Evolutionary conservation across 2,797 vertebrate genomes (phyloP).

Genomic region (Cyclopterus lumpus): DNA sequence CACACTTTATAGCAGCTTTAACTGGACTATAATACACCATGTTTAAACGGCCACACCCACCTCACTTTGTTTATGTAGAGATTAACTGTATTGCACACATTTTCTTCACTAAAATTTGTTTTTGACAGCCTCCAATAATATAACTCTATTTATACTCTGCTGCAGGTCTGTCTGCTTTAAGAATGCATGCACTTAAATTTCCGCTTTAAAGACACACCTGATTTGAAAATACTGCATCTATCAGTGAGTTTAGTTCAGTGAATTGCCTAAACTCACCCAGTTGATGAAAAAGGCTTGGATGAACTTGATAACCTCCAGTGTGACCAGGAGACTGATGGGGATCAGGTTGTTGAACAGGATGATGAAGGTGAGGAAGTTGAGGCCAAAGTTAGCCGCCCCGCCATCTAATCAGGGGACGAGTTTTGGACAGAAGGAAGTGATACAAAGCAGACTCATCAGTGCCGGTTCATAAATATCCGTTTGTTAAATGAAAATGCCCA

Average conservation of each 20-base stretch:
- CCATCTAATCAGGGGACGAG: constrained; percentile 86
- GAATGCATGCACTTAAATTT: not conserved
- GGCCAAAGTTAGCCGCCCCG: constrained; percentile 97
- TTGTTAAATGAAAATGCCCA: constrained; percentile 72
- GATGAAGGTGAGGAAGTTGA: constrained; percentile 99
- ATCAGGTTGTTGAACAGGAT: constrained; percentile 99
- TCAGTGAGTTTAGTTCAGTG: not conserved
- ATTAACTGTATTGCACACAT: too few species aligned
- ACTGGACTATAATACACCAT: too few species aligned
- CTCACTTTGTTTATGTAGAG: too few species aligned
- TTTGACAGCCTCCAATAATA: too few species aligned
- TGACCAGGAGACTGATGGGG: constrained; percentile 98
- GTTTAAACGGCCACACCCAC: too few species aligned
- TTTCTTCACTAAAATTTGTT: too few species aligned
- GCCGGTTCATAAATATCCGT: constrained; percentile 32
- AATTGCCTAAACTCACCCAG: constrained; percentile 89
- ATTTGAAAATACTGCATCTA: not conserved
- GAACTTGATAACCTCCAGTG: constrained; percentile 99
- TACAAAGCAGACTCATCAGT: constrained; percentile 68
- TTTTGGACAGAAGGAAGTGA: constrained; percentile 70
- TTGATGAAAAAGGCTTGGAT: constrained; percentile 99
- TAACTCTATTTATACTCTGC: not conserved
- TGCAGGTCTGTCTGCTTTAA: not conserved
- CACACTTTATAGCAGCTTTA: not conserved
- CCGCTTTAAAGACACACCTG: too few species aligned